Percentiles rank a stretch among this genome's conserved stretches.
phyloP scores from a whole-genome alignment of 2,113 vertebrate species.

The Actenoides lindsayi region DNA sequence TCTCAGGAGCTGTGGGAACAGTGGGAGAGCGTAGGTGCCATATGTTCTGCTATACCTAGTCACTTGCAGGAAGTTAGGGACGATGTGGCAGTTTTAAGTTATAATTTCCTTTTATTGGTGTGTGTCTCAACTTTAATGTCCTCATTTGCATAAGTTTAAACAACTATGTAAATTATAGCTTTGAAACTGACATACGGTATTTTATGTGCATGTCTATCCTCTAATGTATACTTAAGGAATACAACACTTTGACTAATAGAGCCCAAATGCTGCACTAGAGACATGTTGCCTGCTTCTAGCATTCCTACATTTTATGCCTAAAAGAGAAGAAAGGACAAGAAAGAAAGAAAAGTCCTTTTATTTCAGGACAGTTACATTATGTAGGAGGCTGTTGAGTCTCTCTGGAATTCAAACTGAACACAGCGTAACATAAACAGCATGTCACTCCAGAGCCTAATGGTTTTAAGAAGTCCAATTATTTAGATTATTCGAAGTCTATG shows the following conservation, averaged over 20 bases:
- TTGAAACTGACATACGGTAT: slow-evolving; percentile 60
- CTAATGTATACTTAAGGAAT: slow-evolving; percentile 62
- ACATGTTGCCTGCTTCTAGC: slow-evolving; percentile 13
- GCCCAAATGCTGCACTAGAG: slow-evolving; percentile 58
- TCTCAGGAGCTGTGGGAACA: slow-evolving; percentile 22
- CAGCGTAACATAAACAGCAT: not conserved
- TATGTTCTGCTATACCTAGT: slow-evolving; percentile 48
- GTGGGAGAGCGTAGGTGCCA: slow-evolving; percentile 31
- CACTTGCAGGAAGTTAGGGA: slow-evolving; percentile 46
- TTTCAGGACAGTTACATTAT: slow-evolving; percentile 36
- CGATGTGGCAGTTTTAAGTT: slow-evolving; percentile 59
- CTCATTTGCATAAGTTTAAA: slow-evolving; percentile 76
- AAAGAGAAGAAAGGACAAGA: not conserved
- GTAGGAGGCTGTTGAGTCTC: slow-evolving; percentile 47
- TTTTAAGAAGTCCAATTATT: not conserved
- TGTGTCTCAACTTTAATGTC: slow-evolving; percentile 60
- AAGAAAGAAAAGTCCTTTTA: not conserved
- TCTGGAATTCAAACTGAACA: slow-evolving; percentile 20
- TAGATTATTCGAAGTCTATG: not conserved
- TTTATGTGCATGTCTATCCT: slow-evolving; percentile 56
- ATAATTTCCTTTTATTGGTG: slow-evolving; percentile 72
- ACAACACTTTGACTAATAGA: slow-evolving; percentile 61
- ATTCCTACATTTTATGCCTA: slow-evolving; percentile 22
- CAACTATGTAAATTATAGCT: slow-evolving; percentile 69
- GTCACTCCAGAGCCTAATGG: not conserved